phyloP scores from a whole-genome alignment of 2,888 invertebrate species.

The Sinhomidia bicolor region DNA sequence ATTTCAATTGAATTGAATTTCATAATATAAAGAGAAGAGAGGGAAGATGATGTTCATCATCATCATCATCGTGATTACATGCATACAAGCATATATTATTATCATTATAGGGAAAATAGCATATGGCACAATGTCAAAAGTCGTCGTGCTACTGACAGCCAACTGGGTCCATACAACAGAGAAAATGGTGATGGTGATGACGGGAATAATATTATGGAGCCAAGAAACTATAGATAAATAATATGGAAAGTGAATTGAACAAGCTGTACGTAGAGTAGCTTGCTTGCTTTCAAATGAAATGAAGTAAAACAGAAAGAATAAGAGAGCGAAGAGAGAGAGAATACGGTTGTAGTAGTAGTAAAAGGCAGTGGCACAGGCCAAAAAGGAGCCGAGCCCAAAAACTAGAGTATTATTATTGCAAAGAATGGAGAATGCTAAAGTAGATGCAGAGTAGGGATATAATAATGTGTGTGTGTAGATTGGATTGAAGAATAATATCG shows the following conservation, averaged over 20 bases:
- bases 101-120: constrained; percentile 7
- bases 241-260: constrained; percentile 49
- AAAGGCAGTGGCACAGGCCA: constrained; percentile 69
- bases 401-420: neutral
- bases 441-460: neutral
- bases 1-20: constrained; percentile 52
- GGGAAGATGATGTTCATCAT: constrained; percentile 39
- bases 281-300: constrained; percentile 57
- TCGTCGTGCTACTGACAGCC: constrained; percentile 67
- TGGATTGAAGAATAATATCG: constrained; percentile 66
- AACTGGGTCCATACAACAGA: constrained; percentile 44
- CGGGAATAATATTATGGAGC: constrained; percentile 52
- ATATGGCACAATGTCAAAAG: constrained; percentile 70
- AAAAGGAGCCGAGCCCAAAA: constrained; percentile 57
- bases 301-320: constrained; percentile 59
- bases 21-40: neutral
- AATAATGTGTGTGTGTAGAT: neutral
- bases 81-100: constrained; percentile 46
- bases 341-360: neutral
- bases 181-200: constrained; percentile 62
- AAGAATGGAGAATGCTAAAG: constrained; percentile 21
- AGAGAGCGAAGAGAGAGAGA: constrained; percentile 24
- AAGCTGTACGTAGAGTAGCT: constrained; percentile 30
- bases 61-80: constrained; percentile 17
- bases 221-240: constrained; percentile 46